Base-by-base conservation (phyloP, 2,888 invertebrate species). In the Cryptus viduatorius region DNA sequence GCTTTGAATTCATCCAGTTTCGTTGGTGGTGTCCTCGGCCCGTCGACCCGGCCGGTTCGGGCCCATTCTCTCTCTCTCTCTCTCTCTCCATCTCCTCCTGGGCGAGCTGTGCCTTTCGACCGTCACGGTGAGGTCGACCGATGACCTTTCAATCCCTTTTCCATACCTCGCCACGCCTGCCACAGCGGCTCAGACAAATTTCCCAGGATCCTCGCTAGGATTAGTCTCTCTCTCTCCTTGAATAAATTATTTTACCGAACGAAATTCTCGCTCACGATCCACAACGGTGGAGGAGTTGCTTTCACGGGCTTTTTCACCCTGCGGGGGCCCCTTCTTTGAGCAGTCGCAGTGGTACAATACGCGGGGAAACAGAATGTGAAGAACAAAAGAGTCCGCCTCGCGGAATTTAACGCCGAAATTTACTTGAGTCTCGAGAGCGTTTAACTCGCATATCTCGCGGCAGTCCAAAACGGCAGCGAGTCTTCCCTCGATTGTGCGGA, bases 231-330 rank as follows among this genome's bases (percentile, higher is more conserved):
- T 44, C 10, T 73, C 31, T 44, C 10, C 42, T 44, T 79, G 81
- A 84, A 84, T 84, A 75, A 84, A 84, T 84, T 81, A 81, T 84
- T 79, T 75, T 19, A 19, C 46, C 46, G 59, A 67, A 68, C 31
- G 24, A 59, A 77, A 44, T 59, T 68, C 64, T 14, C 71, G 56
- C 24, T 19, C 72, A 44, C 61, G 7, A 44, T 16, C 53, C 44
- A 61, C 48, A 76, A 19, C 68, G 50, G 16, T 24, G 19, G 56
- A 71, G 61, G 19, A 48, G 61, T 1, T 29, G 48, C 37, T 19
- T 19, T 37, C 37, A 19, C 44, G 12, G 4, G 61, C 31, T 56
- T 19, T 46, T 42, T 69, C 46, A 7, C 42, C 37, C 37, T 37
- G 37, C 37, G 37, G 37, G 37, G 37, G 37, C 0, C 42, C 31